Percentiles rank a stretch among this genome's conserved stretches.
These are phyloP conservation scores for Eupithecia subfuscata DNA, from an alignment of 2,888 invertebrate species.

Conservation along the genomic window DNA sequence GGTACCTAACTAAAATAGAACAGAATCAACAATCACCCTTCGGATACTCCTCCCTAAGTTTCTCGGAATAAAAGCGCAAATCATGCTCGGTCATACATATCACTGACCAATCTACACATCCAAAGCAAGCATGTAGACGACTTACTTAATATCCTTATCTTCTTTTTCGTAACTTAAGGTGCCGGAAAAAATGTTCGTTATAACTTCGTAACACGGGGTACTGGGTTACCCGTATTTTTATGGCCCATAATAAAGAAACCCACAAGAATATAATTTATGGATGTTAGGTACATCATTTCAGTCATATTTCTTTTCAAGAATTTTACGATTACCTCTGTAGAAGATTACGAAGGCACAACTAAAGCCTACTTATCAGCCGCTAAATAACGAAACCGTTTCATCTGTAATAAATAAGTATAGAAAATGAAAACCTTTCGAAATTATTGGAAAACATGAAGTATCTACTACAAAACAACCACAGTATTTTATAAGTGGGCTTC, in stretches of 20 bases:
- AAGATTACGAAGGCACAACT: neutral
- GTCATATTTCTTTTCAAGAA: slow-evolving; percentile 22
- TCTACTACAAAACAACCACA: neutral
- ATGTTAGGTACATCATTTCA: slow-evolving; percentile 23
- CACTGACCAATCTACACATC: neutral
- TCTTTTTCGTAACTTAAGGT: slow-evolving; percentile 22
- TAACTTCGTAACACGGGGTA: slow-evolving; percentile 34
- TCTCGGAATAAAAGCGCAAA: neutral
- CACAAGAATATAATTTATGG: slow-evolving; percentile 35
- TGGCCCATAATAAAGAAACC: slow-evolving; percentile 35
- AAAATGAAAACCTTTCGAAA: neutral
- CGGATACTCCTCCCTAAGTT: neutral
- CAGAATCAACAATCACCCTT: neutral
- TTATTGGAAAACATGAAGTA: neutral
- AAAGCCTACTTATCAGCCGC: neutral
- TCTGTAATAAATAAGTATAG: neutral
- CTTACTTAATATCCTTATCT: neutral
- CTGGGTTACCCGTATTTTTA: slow-evolving; percentile 34
- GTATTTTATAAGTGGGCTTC: neutral
- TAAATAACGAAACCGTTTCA: neutral
- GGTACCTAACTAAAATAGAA: neutral
- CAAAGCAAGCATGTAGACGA: neutral
- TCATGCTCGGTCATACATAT: neutral
- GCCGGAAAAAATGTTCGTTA: slow-evolving; percentile 34
- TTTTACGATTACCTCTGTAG: slow-evolving; percentile 18